Evolutionary conservation across 2,888 invertebrate genomes (phyloP), one percentile per base, ranked within the genome.

Genomic region (Neocrepidodera transversa): DNA sequence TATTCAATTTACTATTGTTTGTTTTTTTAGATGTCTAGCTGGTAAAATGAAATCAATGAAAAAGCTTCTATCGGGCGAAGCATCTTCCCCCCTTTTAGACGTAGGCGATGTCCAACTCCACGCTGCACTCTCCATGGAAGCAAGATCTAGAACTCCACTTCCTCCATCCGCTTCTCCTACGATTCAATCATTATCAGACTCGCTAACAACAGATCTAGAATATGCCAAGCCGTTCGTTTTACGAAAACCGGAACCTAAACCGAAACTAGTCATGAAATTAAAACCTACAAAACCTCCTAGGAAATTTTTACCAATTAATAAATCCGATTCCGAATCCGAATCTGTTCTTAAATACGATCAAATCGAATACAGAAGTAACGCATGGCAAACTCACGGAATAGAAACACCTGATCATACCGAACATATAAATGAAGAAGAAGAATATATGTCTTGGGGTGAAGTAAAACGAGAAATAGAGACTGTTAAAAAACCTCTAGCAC

Each of bases 1-100:
- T n/a, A n/a, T n/a, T n/a, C n/a, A n/a, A n/a, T n/a, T n/a, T n/a
- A n/a, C n/a, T n/a, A n/a, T n/a, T n/a, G n/a, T n/a, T n/a, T n/a
- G n/a, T n/a, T n/a, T n/a, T 70, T 71, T 86, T 66, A 87, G 91
- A 64, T 92, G 91, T 73, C 83, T 93, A 68, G 89, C 90, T 7
- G 83, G 89, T 3, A 92, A 91, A 79, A 93, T 93, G 90, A 91
- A 91, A 74, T 90, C 87, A 0, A 93, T 93, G 92, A 92, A 92
- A 74, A 91, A 92, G 76, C 82, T 91, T 69, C 83, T 92, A 60
- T 88, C 85, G n/a, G 87, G 85, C 68, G 90, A 91, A 66, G 85
- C 84, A 65, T 76, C 75, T 43, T 76, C 75, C 43, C 78, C 78
- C 17, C 73, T 82, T 16, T 82, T 87, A 52, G 90, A 89, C 62